Base-by-base conservation (phyloP, 2,113 vertebrate genomes). In the Lasiurus cinereus region DNA sequence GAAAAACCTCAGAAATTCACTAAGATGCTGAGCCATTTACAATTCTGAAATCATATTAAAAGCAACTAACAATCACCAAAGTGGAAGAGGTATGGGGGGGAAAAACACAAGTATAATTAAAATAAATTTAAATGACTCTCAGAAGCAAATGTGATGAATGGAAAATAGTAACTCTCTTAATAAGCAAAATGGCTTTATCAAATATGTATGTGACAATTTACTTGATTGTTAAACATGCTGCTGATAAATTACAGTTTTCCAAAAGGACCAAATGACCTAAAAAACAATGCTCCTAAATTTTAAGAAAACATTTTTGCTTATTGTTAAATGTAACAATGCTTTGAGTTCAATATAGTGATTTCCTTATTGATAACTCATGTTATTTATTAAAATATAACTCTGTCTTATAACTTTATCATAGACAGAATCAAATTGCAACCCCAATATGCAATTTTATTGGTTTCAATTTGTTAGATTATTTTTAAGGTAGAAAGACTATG, bases 11-110 rank as follows among this genome's bases (percentile, higher is more conserved):
- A 97, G 94, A 64, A 97, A 95, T 97, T 77, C 98, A 97, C 83
- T 15, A 91, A 96, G 96, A 87, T 94, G 94, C 77, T 96, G 94
- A 98, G 87, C 92, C 88, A 95, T 97, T 97, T 94, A 96, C 85
- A 98, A 97, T 97, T 97, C 94, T 98, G 96, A 97, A 98, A 97
- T 96, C 91, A 97, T 88, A 97, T 89, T 97, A 95, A 97, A 96
- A 97, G 92, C 87, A 96, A 97, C 90, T 97, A 97, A 96, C 3
- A 1, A 96, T 97, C 87, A 97, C 12, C 62, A 96, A 90, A 31
- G 16, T 15, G 31, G n/a, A 78, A 39, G 31, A 62, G 33, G 0
- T 21, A 6, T 6, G 1, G 21, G 29, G 18, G 29, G n/a, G 19
- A 87, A 9, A 96, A 97, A 97, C 77, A 93, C 5, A 85, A 70